phyloP scores from a whole-genome alignment of 2,113 vertebrate species.

The Microcebus tavaratra region DNA sequence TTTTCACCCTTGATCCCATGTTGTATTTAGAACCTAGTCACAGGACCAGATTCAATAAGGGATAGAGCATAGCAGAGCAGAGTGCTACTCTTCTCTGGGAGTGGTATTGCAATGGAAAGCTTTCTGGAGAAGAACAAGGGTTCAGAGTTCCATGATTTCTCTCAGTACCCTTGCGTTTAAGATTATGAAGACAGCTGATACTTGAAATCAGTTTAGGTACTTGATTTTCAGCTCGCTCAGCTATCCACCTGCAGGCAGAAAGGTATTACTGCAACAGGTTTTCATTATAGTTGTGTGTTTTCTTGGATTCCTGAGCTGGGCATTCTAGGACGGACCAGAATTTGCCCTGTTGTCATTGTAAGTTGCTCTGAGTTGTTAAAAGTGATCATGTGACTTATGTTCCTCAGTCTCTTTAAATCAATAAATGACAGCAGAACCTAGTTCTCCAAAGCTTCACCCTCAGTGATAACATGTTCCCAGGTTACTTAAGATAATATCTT shows the following conservation, averaged over 20 bases:
- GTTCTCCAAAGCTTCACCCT: not conserved
- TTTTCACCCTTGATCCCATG: not conserved
- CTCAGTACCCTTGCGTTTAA: not conserved
- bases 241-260: not conserved
- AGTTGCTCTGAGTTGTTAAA: constrained; percentile 1
- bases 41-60: not conserved
- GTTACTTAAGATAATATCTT: constrained; percentile 5
- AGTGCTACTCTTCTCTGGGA: not conserved
- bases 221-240: not conserved
- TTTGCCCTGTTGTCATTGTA: not conserved
- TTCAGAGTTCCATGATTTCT: not conserved
- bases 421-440: not conserved
- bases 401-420: not conserved
- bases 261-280: not conserved
- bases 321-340: not conserved
- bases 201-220: not conserved
- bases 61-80: not conserved
- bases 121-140: not conserved
- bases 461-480: not conserved
- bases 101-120: not conserved
- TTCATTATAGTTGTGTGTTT: not conserved
- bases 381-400: not conserved
- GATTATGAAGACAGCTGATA: not conserved
- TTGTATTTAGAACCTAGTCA: not conserved
- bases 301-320: not conserved